Evolutionary conservation across 2,113 vertebrate genomes (phyloP).

Genomic region (Coturnix japonica): DNA sequence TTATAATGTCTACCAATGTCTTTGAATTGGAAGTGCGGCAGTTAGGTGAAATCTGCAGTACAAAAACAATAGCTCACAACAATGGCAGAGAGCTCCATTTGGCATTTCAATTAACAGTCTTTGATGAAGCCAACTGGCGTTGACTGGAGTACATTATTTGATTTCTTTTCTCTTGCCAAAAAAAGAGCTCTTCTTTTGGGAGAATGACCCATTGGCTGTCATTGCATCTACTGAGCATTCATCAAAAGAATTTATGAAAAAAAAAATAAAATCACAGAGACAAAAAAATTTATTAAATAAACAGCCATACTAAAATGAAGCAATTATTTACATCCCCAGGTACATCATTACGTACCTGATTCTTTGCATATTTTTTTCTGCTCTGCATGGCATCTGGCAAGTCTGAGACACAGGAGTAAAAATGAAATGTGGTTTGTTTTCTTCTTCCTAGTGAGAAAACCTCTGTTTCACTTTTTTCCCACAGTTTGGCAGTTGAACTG

Average conservation of each 20-base stretch:
- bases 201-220: not conserved
- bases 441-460: not conserved
- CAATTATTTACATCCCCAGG: not conserved
- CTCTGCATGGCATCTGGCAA: not conserved
- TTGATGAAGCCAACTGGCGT: not conserved
- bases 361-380: not conserved
- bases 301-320: not conserved
- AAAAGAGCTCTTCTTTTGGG: not conserved
- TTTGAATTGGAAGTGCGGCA: not conserved
- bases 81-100: not conserved
- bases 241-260: not conserved
- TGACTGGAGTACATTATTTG: not conserved
- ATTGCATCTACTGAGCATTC: not conserved
- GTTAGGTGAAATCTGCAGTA: not conserved
- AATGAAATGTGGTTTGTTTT: not conserved
- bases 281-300: slow-evolving; percentile 29
- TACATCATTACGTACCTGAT: not conserved
- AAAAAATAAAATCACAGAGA: not conserved
- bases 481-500: not conserved
- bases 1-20: not conserved
- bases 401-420: not conserved
- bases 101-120: not conserved
- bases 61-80: not conserved
- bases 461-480: not conserved
- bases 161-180: not conserved